Evolutionary conservation across 1,140 invertebrate species (phyloP).

Genomic region (Drosophila albomicans): DNA sequence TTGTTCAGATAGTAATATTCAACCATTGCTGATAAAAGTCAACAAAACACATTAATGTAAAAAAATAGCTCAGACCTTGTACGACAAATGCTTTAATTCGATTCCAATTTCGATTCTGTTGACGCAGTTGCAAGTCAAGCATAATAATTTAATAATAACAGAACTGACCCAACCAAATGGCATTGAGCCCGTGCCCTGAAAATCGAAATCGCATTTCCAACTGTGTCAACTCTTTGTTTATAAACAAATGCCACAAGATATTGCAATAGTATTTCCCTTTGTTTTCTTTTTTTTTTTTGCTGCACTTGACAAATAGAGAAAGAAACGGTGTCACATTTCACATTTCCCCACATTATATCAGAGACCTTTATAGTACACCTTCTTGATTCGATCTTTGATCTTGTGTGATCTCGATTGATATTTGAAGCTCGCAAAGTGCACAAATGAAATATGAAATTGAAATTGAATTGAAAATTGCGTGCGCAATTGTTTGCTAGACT

Average conservation of each 20-base stretch:
- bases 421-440: constrained; percentile 1
- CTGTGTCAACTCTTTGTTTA: constrained; percentile 56
- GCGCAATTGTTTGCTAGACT: constrained; percentile 23
- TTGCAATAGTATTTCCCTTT: constrained; percentile 12
- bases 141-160: constrained; percentile 36
- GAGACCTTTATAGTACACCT: no score
- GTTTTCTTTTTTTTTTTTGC: neutral
- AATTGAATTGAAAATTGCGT: constrained; percentile 27
- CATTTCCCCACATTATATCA: constrained; percentile 10
- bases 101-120: constrained; percentile 40
- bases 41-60: no score
- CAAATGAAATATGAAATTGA: constrained; percentile 8
- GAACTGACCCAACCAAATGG: constrained; percentile 51
- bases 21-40: constrained; percentile 18
- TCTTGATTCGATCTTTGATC: neutral
- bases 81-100: constrained; percentile 45
- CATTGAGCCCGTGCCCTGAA: constrained; percentile 50
- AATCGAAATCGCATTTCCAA: constrained; percentile 18
- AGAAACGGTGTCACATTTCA: constrained; percentile 39
- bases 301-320: constrained; percentile 15
- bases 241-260: constrained; percentile 39
- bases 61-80: constrained; percentile 43
- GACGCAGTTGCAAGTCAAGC: constrained; percentile 34
- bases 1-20: constrained; percentile 31
- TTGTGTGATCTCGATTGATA: constrained; percentile 3